Evolutionary conservation across 2,797 vertebrate genomes (phyloP), one percentile per base, ranked within the genome.

Genomic region (Dallia pectoralis): DNA sequence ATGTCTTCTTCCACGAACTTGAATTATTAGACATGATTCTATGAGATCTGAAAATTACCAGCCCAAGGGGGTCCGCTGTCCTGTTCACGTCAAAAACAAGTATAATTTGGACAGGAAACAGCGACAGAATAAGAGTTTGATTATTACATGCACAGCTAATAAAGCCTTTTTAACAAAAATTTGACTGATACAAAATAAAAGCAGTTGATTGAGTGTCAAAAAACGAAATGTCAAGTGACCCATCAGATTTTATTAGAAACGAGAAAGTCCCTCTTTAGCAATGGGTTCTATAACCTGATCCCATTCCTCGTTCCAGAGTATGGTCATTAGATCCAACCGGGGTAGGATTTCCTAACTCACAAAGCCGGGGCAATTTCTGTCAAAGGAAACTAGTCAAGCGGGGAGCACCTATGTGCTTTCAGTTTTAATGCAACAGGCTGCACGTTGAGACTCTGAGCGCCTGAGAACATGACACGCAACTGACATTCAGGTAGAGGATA

Each of bases 321-420:
- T 19, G 22, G 88, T 85, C 83, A 92, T 73, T 79, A 72, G 87
- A 91, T 89, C 85, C 5, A 14, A 66, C 69, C 36, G 27, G 66
- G 84, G 80, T 87, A 82, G 64, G 72, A 83, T 91, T 91, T 89
- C 87, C 77, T 72, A 74, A 73, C 73, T 63, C 79, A 79, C 59
- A 63, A 71, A 74, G 73, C 65, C 3, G 32, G 63, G 67, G 44
- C 71, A 56, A 0, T 49, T 63, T 22, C 32, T 3, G n/a, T 48
- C 64, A 69, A 22, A 68, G 69, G 68, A 18, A 71, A 80, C 15
- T 36, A 66, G 59, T 59, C 4, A 33, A 73, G 51, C 27, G 51
- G 6, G 40, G 40, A 44, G 40, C 40, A 44, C 36, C 0, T 4
- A 8, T 51, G 27, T 1, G 25, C 70, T 69, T 68, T 67, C 40